A percentile compares a stretch with the other conserved stretches of the same genome.
Evolutionary conservation across 1,140 invertebrate species (phyloP).

Genomic region (Calycopis cecrops): DNA sequence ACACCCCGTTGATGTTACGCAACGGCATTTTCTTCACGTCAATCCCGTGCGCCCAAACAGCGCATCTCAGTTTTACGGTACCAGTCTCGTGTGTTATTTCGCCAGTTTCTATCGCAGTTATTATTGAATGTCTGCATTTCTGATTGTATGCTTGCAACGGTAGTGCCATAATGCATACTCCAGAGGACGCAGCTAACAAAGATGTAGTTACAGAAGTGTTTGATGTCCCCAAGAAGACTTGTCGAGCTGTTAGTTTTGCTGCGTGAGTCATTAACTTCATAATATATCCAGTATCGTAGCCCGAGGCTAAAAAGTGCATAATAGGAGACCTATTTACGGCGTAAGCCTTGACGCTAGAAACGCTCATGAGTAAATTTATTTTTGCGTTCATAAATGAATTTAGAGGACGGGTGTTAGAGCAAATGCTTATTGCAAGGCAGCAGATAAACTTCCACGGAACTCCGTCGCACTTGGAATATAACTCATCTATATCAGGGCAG

Average conservation of each 20-base stretch:
- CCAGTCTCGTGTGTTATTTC: constrained; percentile 33
- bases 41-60: constrained; percentile 56
- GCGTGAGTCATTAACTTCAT: constrained; percentile 46
- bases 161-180: constrained; percentile 47
- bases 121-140: constrained; percentile 44
- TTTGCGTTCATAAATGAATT: constrained; percentile 60
- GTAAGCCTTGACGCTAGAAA: constrained; percentile 51
- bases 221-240: constrained; percentile 36
- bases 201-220: constrained; percentile 32
- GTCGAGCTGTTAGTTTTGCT: constrained; percentile 38
- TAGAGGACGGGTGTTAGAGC: constrained; percentile 44
- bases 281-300: constrained; percentile 46
- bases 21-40: constrained; percentile 53
- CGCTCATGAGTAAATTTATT: constrained; percentile 56
- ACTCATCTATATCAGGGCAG: constrained; percentile 41
- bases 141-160: constrained; percentile 53
- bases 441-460: constrained; percentile 60
- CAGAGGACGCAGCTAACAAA: constrained; percentile 42
- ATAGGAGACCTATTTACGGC: constrained; percentile 36
- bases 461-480: constrained; percentile 42
- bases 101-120: constrained; percentile 50
- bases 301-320: constrained; percentile 48
- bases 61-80: constrained; percentile 38
- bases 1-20: constrained; percentile 51
- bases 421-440: constrained; percentile 54